Evolutionary conservation across 2,797 vertebrate genomes (phyloP).

Genomic region (Mormyrus proboscirostris): DNA sequence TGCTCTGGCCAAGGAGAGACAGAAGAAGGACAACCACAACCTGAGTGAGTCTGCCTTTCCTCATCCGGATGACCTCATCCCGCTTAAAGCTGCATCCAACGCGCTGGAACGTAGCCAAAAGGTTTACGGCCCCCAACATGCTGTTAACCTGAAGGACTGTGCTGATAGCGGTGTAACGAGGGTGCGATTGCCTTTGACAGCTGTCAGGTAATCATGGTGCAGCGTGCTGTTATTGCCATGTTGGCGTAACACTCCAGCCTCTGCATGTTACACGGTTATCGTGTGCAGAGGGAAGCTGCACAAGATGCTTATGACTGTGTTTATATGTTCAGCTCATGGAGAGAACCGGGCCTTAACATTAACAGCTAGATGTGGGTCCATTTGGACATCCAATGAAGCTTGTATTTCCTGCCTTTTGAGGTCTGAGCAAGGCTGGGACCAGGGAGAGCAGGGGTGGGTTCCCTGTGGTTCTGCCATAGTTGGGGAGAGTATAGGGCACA

Average conservation of each 20-base stretch:
- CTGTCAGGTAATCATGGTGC: slow-evolving; percentile 28
- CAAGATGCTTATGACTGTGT: neutral
- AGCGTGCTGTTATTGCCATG: slow-evolving; percentile 11
- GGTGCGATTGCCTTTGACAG: slow-evolving; percentile 60
- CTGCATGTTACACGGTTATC: neutral
- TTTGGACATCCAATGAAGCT: neutral
- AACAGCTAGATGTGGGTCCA: neutral
- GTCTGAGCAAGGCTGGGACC: neutral
- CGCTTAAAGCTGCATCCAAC: slow-evolving; percentile 33
- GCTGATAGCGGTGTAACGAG: slow-evolving; percentile 58
- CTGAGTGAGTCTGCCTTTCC: slow-evolving; percentile 72
- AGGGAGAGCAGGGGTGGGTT: neutral
- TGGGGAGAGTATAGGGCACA: neutral
- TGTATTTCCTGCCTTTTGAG: neutral
- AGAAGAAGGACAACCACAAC: slow-evolving; percentile 99
- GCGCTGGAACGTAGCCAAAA: neutral
- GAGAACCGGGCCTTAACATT: neutral
- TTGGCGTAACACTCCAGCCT: neutral
- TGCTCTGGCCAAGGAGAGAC: slow-evolving; percentile 89
- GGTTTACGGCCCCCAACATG: slow-evolving; percentile 62
- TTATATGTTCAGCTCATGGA: neutral
- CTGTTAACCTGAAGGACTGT: slow-evolving; percentile 64
- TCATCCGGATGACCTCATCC: slow-evolving; percentile 25
- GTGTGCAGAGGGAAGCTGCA: neutral
- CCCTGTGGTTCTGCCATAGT: neutral